Conservation (phyloP, 2,113 vertebrate species). For the Salvelinus namaycush region DNA sequence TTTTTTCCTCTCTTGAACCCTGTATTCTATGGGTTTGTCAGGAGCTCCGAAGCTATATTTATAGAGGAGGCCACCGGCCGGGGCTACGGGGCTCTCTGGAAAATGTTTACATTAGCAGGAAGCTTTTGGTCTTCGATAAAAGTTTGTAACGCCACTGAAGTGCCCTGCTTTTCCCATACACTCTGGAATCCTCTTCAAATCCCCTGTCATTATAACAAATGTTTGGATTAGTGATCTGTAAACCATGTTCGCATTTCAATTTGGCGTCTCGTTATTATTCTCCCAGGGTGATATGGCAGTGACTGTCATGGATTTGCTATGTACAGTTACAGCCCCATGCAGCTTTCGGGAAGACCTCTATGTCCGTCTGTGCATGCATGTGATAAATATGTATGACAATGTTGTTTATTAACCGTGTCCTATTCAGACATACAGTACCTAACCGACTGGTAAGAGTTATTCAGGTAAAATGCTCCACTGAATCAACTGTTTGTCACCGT, state of each 20-base stretch:
- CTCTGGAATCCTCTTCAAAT: conserved; percentile 83
- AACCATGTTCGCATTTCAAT: conserved; percentile 93
- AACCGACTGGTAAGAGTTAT: too few relatives aligned
- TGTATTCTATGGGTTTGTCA: conserved; percentile 71
- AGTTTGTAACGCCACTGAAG: conserved; percentile 83
- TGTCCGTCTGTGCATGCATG: not conserved
- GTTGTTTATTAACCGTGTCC: too few relatives aligned
- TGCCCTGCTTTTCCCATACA: conserved; percentile 88
- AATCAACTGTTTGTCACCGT: conserved; percentile 61
- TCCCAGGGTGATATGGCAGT: conserved; percentile 85
- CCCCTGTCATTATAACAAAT: conserved; percentile 96
- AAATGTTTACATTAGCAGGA: conserved; percentile 90
- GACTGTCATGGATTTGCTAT: conserved; percentile 80
- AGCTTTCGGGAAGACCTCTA: conserved; percentile 20
- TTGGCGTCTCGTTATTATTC: conserved; percentile 84
- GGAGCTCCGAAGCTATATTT: conserved; percentile 24
- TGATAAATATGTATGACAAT: conserved; percentile 11
- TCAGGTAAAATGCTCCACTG: conserved; percentile 14
- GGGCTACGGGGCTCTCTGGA: conserved; percentile 56
- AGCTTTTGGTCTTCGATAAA: conserved; percentile 84
- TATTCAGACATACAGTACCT: too few relatives aligned
- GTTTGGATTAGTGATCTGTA: conserved; percentile 95
- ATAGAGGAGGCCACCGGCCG: conserved; percentile 29
- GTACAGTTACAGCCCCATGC: conserved; percentile 35
- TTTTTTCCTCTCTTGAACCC: conserved; percentile 83